Conservation (phyloP, 2,888 invertebrate genomes). For the Harmothoe impar region DNA sequence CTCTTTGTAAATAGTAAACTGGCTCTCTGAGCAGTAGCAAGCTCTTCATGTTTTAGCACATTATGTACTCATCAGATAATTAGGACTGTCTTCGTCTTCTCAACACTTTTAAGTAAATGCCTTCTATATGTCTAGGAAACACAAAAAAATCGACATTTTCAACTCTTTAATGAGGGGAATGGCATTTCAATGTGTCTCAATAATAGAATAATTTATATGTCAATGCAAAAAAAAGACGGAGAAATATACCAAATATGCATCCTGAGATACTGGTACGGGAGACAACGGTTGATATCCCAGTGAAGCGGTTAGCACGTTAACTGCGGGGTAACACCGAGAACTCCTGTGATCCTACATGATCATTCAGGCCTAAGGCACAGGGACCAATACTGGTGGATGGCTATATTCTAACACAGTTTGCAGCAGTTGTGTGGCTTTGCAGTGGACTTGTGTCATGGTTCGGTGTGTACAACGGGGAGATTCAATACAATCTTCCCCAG, state of each 20-base stretch:
- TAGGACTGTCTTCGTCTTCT: neutral
- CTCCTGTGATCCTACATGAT: neutral
- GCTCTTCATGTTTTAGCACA: neutral
- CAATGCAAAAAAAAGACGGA: constrained; percentile 7
- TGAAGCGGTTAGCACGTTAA: neutral
- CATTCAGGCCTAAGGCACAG: constrained; percentile 33
- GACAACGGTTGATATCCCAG: neutral
- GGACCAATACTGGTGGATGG: constrained; percentile 47
- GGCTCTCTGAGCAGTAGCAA: constrained; percentile 9
- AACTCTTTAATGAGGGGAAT: neutral
- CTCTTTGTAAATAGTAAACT: constrained; percentile 44
- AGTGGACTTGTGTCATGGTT: constrained; percentile 28
- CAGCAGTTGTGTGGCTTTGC: constrained; percentile 57
- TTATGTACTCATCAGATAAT: neutral
- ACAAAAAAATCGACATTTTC: neutral
- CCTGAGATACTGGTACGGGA: constrained; percentile 25
- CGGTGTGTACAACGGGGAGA: neutral
- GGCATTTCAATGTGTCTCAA: neutral
- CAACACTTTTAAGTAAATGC: constrained; percentile 13
- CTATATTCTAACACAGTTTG: constrained; percentile 35
- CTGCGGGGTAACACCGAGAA: neutral
- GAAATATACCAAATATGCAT: constrained; percentile 10
- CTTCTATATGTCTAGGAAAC: neutral
- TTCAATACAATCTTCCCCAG: no score
- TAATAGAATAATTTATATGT: neutral